These are phyloP conservation scores for Salpingus planirostris DNA, from an alignment of 2,888 invertebrate genomes.

Conservation along the genomic window DNA sequence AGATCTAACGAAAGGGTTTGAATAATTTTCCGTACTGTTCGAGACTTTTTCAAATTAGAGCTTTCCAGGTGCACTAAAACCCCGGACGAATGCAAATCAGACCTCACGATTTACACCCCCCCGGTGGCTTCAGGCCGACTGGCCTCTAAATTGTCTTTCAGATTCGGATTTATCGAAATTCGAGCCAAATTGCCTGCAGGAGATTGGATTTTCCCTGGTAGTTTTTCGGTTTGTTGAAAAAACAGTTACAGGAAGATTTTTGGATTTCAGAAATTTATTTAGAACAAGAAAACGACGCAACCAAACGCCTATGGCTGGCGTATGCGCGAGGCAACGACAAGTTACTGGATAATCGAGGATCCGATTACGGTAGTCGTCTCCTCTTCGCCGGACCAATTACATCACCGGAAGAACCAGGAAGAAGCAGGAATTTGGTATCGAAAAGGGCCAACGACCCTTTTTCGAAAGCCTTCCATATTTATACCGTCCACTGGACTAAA, in stretches of 20 bases:
- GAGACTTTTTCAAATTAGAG: background rate
- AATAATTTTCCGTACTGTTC: background rate
- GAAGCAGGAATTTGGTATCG: constrained; percentile 15
- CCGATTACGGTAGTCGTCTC: constrained; percentile 39
- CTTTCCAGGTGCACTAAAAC: background rate
- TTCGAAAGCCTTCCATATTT: constrained; percentile 56
- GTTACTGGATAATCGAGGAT: constrained; percentile 29
- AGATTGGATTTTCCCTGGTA: constrained; percentile 51
- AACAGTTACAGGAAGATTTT: constrained; percentile 1
- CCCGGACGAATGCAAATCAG: background rate
- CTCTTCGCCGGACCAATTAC: constrained; percentile 47
- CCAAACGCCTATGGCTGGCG: constrained; percentile 28
- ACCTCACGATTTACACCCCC: constrained; percentile 22
- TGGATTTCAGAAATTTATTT: constrained; percentile 25
- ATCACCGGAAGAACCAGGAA: constrained; percentile 24
- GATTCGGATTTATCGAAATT: constrained; percentile 45
- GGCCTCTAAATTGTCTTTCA: constrained; percentile 41
- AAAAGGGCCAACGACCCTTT: constrained; percentile 30
- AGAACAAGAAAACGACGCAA: constrained; percentile 16
- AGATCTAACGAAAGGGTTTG: constrained; percentile 35
- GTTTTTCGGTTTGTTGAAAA: background rate
- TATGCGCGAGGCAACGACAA: constrained; percentile 37
- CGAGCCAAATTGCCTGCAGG: constrained; percentile 47
- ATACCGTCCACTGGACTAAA: constrained; percentile 56
- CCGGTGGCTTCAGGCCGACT: constrained; percentile 44